phyloP scores from a whole-genome alignment of 1,140 invertebrate species.

The Ceratitis capitata region DNA sequence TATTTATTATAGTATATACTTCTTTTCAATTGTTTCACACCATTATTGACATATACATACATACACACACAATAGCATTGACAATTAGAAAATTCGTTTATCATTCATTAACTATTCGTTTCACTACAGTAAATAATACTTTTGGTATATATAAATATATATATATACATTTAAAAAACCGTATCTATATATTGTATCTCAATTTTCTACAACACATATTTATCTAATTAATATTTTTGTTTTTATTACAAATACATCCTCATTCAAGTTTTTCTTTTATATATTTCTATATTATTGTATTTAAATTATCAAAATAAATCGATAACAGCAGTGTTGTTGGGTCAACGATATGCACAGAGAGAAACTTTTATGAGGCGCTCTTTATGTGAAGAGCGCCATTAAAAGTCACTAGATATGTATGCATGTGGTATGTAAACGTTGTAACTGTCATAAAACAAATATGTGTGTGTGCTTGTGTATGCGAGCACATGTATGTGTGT shows the following conservation, averaged over 20 bases:
- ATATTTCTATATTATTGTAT: neutral
- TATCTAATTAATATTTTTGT: no score
- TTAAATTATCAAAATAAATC: neutral
- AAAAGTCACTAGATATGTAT: neutral
- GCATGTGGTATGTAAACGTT: neutral
- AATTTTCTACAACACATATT: no score
- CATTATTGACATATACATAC: neutral
- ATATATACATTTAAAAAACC: no score
- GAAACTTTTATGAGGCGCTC: neutral
- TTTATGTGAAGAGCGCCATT: neutral
- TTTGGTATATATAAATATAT: conserved; percentile 8
- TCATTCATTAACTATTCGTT: neutral
- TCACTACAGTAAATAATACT: conserved; percentile 27
- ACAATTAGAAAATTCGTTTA: conserved; percentile 12
- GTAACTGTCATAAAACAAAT: neutral
- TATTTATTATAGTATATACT: neutral
- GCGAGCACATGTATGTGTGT: neutral
- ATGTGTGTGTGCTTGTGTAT: neutral
- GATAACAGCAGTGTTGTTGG: neutral
- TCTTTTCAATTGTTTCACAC: neutral
- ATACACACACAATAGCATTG: neutral
- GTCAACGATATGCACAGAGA: neutral
- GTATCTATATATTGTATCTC: neutral
- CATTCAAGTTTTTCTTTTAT: neutral
- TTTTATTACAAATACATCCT: neutral